phyloP scores from a whole-genome alignment of 2,797 vertebrate genomes.

The Scyliorhinus canicula region DNA sequence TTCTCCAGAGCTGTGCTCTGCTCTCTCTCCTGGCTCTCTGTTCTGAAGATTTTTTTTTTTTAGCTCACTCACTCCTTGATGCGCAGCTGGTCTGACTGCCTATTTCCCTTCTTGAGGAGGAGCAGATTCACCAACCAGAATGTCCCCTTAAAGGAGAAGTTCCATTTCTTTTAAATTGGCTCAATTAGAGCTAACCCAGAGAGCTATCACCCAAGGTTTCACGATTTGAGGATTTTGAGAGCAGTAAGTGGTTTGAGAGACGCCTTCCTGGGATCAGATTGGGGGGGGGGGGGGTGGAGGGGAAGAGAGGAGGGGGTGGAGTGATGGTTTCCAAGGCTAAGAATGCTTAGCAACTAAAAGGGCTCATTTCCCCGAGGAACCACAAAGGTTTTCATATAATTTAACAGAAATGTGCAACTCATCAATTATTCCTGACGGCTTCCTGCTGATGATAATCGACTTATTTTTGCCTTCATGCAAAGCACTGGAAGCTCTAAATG shows the following conservation, averaged over 20 bases:
- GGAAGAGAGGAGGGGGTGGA: not conserved
- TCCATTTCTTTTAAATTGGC: not conserved
- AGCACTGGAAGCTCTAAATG: not conserved
- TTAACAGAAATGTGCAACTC: not conserved
- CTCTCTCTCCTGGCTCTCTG: not conserved
- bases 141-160: not conserved
- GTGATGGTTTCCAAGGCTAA: not conserved
- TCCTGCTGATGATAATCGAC: not conserved
- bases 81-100: not conserved
- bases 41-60: too few relatives aligned
- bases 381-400: not conserved
- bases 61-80: not conserved
- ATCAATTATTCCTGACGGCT: not conserved
- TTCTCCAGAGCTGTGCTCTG: not conserved
- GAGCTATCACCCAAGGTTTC: not conserved
- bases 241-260: not conserved
- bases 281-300: too few relatives aligned
- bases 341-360: constrained; percentile 13
- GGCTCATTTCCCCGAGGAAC: not conserved
- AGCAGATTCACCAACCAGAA: not conserved
- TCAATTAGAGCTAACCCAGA: not conserved
- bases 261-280: too few relatives aligned
- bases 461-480: not conserved
- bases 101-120: not conserved
- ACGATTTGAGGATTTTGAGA: too few relatives aligned